These are phyloP conservation scores for Hippocampus abdominalis DNA, from an alignment of 2,113 vertebrate genomes.

Conservation along the genomic window DNA sequence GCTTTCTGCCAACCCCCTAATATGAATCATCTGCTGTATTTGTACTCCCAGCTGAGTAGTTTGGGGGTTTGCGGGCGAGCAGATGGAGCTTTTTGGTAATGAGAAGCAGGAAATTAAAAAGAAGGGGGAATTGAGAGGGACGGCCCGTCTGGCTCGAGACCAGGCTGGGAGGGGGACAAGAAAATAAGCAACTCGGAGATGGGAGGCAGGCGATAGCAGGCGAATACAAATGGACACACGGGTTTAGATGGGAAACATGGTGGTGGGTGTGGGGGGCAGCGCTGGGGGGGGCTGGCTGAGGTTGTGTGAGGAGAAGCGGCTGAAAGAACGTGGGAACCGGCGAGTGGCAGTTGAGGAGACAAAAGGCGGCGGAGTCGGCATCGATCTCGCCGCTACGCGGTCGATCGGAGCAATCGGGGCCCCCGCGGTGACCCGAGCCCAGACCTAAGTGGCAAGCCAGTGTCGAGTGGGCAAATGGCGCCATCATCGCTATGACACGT, in stretches of 20 bases:
- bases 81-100: conserved; percentile 57
- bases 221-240: conserved; percentile 69
- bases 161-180: conserved; percentile 33
- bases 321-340: conserved; percentile 66
- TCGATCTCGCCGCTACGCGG: conserved; percentile 45
- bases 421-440: background rate
- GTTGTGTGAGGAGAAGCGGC: conserved; percentile 49
- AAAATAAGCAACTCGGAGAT: conserved; percentile 66
- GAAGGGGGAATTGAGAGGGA: conserved; percentile 51
- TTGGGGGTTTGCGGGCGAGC: conserved; percentile 41
- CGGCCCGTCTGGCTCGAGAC: conserved; percentile 47
- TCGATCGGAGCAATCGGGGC: background rate
- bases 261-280: background rate
- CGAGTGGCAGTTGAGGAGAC: conserved; percentile 66
- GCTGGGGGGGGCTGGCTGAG: background rate
- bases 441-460: background rate
- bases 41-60: conserved; percentile 29
- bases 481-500: no score
- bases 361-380: conserved; percentile 60
- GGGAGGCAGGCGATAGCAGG: conserved; percentile 58
- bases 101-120: conserved; percentile 45
- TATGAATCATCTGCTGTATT: conserved; percentile 41
- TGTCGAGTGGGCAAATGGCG: background rate
- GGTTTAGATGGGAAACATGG: conserved; percentile 12
- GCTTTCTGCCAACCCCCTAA: conserved; percentile 29